Percentiles rank a stretch among this genome's conserved stretches.
phyloP scores from a whole-genome alignment of 2,888 invertebrate genomes.

The Encarsia formosa region DNA sequence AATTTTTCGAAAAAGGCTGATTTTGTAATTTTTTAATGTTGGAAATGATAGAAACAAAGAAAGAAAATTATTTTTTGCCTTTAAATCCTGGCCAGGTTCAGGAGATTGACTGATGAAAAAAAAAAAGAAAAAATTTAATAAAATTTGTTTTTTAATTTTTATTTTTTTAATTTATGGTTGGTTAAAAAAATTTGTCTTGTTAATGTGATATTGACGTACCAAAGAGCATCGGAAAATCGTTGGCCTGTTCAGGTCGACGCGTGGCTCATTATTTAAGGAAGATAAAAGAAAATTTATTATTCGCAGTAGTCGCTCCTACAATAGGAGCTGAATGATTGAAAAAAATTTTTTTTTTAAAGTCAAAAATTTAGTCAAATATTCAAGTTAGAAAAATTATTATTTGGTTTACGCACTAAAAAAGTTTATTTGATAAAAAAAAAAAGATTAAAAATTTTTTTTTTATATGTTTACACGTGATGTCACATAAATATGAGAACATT shows the following conservation, averaged over 20 bases:
- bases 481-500: slow-evolving; percentile 32
- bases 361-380: slow-evolving; percentile 19
- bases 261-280: slow-evolving; percentile 23
- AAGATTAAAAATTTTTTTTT: slow-evolving; percentile 18
- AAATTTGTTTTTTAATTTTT: no score
- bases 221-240: slow-evolving; percentile 49
- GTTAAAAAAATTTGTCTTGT: slow-evolving; percentile 45
- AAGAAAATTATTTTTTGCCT: slow-evolving; percentile 37
- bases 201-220: slow-evolving; percentile 52
- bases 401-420: slow-evolving; percentile 20
- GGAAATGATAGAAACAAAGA: slow-evolving; percentile 27
- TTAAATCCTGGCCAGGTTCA: slow-evolving; percentile 35
- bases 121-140: slow-evolving; percentile 10
- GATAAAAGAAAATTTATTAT: slow-evolving; percentile 16
- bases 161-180: no score
- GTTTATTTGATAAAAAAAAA: slow-evolving; percentile 17
- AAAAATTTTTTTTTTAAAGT: no score
- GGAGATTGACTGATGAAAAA: slow-evolving; percentile 47
- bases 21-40: slow-evolving; percentile 45
- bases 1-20: slow-evolving; percentile 49
- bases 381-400: slow-evolving; percentile 19
- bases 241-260: slow-evolving; percentile 36
- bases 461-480: slow-evolving; percentile 9
- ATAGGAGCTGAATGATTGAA: slow-evolving; percentile 13
- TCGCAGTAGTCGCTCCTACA: slow-evolving; percentile 16